Evolutionary conservation across 2,888 invertebrate species (phyloP).

Genomic region (Neelides folsomi): DNA sequence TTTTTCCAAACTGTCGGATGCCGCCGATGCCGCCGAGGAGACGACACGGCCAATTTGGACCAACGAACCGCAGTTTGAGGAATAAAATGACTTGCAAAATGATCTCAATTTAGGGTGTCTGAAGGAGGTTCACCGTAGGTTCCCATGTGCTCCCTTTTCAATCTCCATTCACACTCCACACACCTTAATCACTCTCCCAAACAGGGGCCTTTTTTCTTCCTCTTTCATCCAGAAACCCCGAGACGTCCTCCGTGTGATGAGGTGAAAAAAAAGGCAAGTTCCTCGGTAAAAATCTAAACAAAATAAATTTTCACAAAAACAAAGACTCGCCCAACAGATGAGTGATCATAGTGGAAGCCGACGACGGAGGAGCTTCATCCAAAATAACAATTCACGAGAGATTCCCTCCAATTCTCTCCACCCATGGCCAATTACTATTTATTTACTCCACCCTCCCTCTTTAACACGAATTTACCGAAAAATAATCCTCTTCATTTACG

Average conservation of each 20-base stretch:
- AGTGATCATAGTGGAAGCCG: conserved; percentile 15
- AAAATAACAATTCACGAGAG: conserved; percentile 1
- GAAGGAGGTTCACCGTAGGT: too few relatives aligned
- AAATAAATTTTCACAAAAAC: conserved; percentile 24
- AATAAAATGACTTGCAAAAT: too few relatives aligned
- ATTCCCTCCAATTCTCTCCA: not conserved
- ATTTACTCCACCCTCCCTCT: not conserved
- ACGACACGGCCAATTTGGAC: too few relatives aligned
- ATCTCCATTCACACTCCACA: not conserved
- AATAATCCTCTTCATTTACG: not conserved
- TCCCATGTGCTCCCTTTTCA: too few relatives aligned
- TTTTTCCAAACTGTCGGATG: too few relatives aligned
- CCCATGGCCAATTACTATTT: too few relatives aligned
- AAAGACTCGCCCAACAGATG: conserved; percentile 18
- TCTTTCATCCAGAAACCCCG: not conserved
- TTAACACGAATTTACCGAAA: too few relatives aligned
- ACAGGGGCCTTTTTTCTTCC: conserved; percentile 2
- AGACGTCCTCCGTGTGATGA: conserved; percentile 4
- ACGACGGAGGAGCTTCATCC: not conserved
- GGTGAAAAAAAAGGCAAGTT: conserved; percentile 3
- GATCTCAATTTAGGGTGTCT: too few relatives aligned
- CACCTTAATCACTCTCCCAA: conserved; percentile 11
- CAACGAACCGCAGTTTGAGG: too few relatives aligned
- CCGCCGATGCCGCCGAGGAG: too few relatives aligned
- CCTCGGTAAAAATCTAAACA: conserved; percentile 10